Conservation (phyloP, 2,797 vertebrate species). For the Geotrypetes seraphini region DNA sequence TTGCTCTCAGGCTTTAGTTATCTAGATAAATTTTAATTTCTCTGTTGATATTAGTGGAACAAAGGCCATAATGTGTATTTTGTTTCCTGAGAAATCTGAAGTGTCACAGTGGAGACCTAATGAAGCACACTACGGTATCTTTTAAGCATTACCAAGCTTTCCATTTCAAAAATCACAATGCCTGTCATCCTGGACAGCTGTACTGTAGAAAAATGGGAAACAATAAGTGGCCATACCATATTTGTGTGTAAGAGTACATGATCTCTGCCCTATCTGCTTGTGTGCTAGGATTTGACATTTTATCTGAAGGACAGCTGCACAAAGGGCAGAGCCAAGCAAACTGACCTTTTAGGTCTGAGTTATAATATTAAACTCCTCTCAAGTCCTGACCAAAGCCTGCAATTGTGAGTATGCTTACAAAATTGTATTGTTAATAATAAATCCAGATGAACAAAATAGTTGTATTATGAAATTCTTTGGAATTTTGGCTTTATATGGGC, state of each 20-base stretch:
- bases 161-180: constrained; percentile 4
- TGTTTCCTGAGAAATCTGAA: no score
- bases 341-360: neutral
- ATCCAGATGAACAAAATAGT: constrained; percentile 7
- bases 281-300: constrained; percentile 15
- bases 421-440: constrained; percentile 4
- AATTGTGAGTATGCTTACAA: constrained; percentile 4
- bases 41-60: no score
- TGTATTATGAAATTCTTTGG: no score
- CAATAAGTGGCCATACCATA: neutral
- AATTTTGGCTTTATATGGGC: constrained; percentile 6
- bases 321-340: neutral
- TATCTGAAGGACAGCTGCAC: constrained; percentile 5
- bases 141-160: neutral
- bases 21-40: no score
- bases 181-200: neutral
- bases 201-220: constrained; percentile 3
- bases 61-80: no score
- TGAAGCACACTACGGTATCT: neutral
- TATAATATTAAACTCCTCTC: constrained; percentile 6
- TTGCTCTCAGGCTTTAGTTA: no score
- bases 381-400: neutral
- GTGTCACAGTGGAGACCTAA: neutral
- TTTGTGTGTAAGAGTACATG: constrained; percentile 11
- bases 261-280: constrained; percentile 13